phyloP scores from a whole-genome alignment of 2,888 invertebrate genomes.

The Nephrotoma flavescens region DNA sequence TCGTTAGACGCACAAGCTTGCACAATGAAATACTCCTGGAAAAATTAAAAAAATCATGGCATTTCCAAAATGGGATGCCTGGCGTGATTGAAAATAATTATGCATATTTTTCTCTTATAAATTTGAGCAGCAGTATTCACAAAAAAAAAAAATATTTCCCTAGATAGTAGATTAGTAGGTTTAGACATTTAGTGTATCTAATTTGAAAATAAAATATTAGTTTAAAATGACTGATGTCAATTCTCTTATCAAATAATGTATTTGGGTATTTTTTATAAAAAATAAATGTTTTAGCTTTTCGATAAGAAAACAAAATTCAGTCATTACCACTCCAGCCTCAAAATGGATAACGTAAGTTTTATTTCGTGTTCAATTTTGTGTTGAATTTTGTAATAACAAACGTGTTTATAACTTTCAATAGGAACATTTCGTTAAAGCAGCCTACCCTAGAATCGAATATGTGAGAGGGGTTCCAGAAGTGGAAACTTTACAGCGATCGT shows the following conservation, averaged over 20 bases:
- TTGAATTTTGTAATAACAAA: neutral
- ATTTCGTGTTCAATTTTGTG: neutral
- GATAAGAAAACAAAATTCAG: neutral
- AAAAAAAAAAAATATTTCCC: no score
- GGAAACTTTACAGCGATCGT: neutral
- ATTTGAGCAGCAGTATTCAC: no score
- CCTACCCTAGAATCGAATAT: neutral
- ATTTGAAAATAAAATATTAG: neutral
- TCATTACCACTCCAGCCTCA: neutral
- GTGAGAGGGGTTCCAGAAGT: neutral
- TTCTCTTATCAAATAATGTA: neutral
- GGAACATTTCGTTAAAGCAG: no score
- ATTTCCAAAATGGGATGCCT: no score
- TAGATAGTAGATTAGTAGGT: no score
- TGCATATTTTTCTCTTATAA: no score
- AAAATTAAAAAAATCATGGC: no score
- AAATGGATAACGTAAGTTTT: neutral
- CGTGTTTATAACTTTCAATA: neutral
- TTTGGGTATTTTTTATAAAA: neutral
- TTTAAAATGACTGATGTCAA: neutral
- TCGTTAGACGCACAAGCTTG: no score
- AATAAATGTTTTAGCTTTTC: neutral
- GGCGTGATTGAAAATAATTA: no score
- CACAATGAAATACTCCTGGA: no score
- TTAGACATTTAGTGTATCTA: neutral